Base-by-base conservation (phyloP, 1,140 invertebrate species). In the Stratiolaelaps scimitus region DNA sequence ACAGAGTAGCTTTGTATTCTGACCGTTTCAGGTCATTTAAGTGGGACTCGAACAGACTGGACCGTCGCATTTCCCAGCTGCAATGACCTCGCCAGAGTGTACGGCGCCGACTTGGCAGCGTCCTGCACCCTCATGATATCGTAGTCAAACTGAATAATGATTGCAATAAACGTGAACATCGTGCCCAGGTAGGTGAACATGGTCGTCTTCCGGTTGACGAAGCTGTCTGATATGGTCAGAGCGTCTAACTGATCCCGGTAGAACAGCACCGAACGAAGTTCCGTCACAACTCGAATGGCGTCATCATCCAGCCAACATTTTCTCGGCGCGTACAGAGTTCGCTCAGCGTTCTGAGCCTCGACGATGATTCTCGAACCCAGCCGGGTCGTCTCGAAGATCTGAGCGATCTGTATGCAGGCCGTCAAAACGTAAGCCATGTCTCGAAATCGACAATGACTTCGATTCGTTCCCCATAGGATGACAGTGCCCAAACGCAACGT, bases 131-230 rank as follows among this genome's bases (percentile, higher is more conserved):
- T 17, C 4, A 60, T 15, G 1, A 60, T 60, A 26, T 60, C 53
- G 53, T 34, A 60, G 10, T 60, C 15, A 5, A 60, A 60, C 53
- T 60, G 15, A 34, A 60, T 15, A 23, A 60, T 60, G 17, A 60
- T 60, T 15, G 23, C 53, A 17, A 26, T 28, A 28, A 19, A 48
- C 20, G 53, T 60, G 53, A 60, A 60, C 17, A 26, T 1, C 10
- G 15, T 60, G 6, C 53, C 53, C 15, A 60, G 15, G 23, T 29
- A 26, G 15, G 15, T 60, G 23, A 60, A 26, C 13, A 34, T 60
- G 15, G 23, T 20, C 1, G 23, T 23, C 34, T 10, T 60, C 23
- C 26, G 53, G 26, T 2, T 60, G 15, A 60, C 2, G 23, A 60
- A 60, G 15, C 53, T 60, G 17, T 26, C 53, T 4, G 53, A 60